Evolutionary conservation across 2,113 vertebrate species (phyloP), one percentile per base, ranked within the genome.

Genomic region (Crotalus viridis): DNA sequence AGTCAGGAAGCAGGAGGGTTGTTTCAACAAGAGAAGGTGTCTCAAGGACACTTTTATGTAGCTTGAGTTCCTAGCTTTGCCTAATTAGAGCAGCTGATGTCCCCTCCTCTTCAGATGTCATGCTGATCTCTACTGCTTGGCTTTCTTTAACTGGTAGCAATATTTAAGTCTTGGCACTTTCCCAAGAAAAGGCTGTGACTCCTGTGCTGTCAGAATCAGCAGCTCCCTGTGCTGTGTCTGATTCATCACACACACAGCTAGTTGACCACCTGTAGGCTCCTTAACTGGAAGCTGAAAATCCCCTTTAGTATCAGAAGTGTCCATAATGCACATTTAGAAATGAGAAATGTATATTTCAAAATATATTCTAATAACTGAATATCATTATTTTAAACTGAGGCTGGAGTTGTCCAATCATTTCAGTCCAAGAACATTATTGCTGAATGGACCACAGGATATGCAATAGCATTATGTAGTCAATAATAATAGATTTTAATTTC

Each of bases 401-500:
- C 28, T 39, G 2, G 10, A 17, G 10, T 64, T 64, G 28, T 21
- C 28, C 39, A 43, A 33, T 61, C 39, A 10, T 87, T 48, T 87
- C 21, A 59, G 51, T 1, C 15, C 51, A 61, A 87, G 51, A 12
- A 61, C 4, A 5, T 21, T 7, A 57, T 33, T 85, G 33, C 39
- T 56, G 52, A 87, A 19, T 87, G 26, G 9, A 87, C n/a, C n/a
- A 81, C 33, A 64, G 28, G 57, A 69, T 64, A 48, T 64, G 13
- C 13, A 64, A n/a, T 64, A 43, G 43, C 90, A 51, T 21, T n/a
- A 10, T 91, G n/a, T 55, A 39, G 39, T 91, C 57, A 8, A 86
- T 46, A 28, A 61, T 28, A 85, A 61, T 28, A 85, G 9, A 33
- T n/a, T 86, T 91, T 51, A 91, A 87, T 91, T 91, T 91, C 56